Percentiles rank a stretch among this genome's conserved stretches.
phyloP scores from a whole-genome alignment of 2,888 invertebrate species.

The Volucella bombylans region DNA sequence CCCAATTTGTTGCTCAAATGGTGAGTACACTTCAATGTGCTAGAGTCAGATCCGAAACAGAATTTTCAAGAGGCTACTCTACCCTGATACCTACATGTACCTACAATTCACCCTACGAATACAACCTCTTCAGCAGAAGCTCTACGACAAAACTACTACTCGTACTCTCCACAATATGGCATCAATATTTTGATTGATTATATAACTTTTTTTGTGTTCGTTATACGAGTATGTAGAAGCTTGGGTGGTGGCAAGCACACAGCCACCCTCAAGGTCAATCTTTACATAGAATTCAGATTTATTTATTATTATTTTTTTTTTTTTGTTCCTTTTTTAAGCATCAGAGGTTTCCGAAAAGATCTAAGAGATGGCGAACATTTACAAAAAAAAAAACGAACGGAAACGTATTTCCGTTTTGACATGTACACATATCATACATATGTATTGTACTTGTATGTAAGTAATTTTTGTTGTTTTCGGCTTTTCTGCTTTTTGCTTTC shows the following conservation, averaged over 20 bases:
- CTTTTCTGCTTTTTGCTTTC: slow-evolving; percentile 37
- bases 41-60: slow-evolving; percentile 38
- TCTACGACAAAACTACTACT: background rate
- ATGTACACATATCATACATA: too few relatives aligned
- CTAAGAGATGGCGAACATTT: too few relatives aligned
- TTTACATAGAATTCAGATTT: slow-evolving; percentile 50
- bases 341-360: too few relatives aligned
- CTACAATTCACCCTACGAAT: slow-evolving; percentile 32
- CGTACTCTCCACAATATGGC: slow-evolving; percentile 59
- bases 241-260: slow-evolving; percentile 21
- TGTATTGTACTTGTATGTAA: too few relatives aligned
- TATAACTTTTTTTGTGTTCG: slow-evolving; percentile 61
- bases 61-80: slow-evolving; percentile 59
- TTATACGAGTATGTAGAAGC: slow-evolving; percentile 22
- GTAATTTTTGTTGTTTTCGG: too few relatives aligned
- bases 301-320: slow-evolving; percentile 32
- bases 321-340: slow-evolving; percentile 38
- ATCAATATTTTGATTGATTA: slow-evolving; percentile 73
- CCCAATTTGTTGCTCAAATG: slow-evolving; percentile 66
- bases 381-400: background rate
- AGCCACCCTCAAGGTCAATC: slow-evolving; percentile 67
- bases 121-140: slow-evolving; percentile 12
- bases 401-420: slow-evolving; percentile 22
- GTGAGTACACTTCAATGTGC: slow-evolving; percentile 5
- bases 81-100: slow-evolving; percentile 59